phyloP scores from a whole-genome alignment of 2,888 invertebrate genomes.

The Nipponacmea schrenckii region DNA sequence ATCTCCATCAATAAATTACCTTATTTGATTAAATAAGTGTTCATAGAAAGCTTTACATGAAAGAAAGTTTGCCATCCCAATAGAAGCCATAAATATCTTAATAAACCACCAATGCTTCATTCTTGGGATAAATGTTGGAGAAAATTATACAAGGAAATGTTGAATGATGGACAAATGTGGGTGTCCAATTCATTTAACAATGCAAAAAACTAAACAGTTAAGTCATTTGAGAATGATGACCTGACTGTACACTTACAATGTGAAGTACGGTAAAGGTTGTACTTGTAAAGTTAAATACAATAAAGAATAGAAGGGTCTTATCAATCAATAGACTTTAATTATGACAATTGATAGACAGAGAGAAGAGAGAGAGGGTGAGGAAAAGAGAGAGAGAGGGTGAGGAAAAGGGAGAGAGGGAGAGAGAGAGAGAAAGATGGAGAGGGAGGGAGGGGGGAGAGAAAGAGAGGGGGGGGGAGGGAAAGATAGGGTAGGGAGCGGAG shows the following conservation, averaged over 20 bases:
- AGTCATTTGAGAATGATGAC: too few relatives aligned
- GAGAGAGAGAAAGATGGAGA: constrained; percentile 10
- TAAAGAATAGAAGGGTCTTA: constrained; percentile 23
- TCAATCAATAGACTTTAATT: constrained; percentile 19
- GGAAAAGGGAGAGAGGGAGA: constrained; percentile 8
- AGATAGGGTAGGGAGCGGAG: background rate
- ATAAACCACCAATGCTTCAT: too few relatives aligned
- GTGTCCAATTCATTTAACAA: too few relatives aligned
- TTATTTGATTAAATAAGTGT: too few relatives aligned
- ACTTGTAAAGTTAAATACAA: background rate
- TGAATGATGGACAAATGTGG: too few relatives aligned
- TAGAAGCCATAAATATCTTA: too few relatives aligned
- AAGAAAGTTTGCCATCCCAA: too few relatives aligned
- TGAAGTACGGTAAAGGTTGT: constrained; percentile 2
- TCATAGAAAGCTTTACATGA: too few relatives aligned
- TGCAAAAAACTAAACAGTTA: too few relatives aligned
- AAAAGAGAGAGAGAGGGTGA: constrained; percentile 12
- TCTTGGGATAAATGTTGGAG: too few relatives aligned
- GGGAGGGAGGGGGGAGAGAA: background rate
- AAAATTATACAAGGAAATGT: too few relatives aligned
- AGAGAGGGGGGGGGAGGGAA: constrained; percentile 8
- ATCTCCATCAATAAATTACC: too few relatives aligned
- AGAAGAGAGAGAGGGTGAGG: constrained; percentile 12
- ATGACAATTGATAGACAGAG: background rate
- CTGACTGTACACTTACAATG: background rate